Conservation (phyloP, 2,888 invertebrate species). For the Tipula helvola region DNA sequence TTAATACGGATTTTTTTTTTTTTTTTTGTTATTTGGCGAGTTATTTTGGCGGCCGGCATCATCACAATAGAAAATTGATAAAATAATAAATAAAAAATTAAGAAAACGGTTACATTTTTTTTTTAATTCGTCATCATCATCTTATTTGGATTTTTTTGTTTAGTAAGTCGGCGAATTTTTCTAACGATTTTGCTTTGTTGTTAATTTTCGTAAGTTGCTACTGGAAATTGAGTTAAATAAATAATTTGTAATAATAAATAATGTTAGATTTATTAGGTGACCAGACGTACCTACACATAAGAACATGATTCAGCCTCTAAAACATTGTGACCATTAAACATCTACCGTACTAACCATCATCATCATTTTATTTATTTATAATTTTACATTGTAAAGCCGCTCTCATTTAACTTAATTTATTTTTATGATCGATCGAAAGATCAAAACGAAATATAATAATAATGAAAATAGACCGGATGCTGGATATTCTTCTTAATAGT, state of each 20-base stretch:
- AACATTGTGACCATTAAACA: background rate
- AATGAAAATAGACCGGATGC: background rate
- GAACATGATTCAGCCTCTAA: background rate
- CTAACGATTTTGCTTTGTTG: background rate
- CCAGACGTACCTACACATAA: background rate
- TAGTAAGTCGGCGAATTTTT: background rate
- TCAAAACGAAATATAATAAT: background rate
- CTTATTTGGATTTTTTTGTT: background rate
- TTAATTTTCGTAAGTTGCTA: background rate
- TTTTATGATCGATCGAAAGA: background rate
- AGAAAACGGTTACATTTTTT: background rate
- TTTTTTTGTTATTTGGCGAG: background rate
- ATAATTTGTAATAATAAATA: background rate
- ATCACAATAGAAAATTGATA: background rate
- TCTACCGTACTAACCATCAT: background rate
- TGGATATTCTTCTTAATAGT: background rate
- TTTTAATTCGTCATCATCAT: background rate
- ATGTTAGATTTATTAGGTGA: background rate
- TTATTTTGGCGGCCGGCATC: background rate
- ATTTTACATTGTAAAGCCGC: background rate
- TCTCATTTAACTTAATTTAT: background rate
- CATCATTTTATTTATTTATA: background rate
- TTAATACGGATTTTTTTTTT: background rate
- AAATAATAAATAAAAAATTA: background rate
- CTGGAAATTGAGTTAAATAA: background rate